Evolutionary conservation across 2,888 invertebrate species (phyloP).

Genomic region (Petrophora chlorosata): DNA sequence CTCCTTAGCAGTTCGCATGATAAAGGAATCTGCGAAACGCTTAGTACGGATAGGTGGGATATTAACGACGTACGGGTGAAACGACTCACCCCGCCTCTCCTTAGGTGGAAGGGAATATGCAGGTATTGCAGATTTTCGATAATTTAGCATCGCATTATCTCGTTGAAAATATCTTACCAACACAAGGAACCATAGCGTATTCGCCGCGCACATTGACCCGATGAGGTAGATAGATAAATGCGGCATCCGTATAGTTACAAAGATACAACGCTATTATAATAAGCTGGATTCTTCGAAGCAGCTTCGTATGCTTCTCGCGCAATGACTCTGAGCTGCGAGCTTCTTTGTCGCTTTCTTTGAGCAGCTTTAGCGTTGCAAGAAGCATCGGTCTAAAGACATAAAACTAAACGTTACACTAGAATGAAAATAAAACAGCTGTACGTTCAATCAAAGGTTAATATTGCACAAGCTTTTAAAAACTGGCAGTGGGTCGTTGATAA

Average conservation of each 20-base stretch:
- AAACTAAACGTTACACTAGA: neutral
- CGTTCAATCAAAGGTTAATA: too few relatives aligned
- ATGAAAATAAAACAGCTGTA: too few relatives aligned
- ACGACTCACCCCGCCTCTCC: too few relatives aligned
- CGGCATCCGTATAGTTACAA: conserved; percentile 45
- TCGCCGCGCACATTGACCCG: conserved; percentile 49
- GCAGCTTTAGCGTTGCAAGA: conserved; percentile 8
- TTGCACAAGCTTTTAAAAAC: too few relatives aligned
- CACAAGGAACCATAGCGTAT: conserved; percentile 63
- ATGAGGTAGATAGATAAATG: conserved; percentile 56
- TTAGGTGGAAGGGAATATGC: too few relatives aligned
- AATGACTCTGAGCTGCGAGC: conserved; percentile 39
- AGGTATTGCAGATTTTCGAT: too few relatives aligned
- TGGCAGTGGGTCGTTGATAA: too few relatives aligned
- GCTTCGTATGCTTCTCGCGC: conserved; percentile 44
- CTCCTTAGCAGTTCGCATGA: too few relatives aligned
- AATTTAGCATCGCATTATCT: too few relatives aligned
- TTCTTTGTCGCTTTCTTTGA: conserved; percentile 47
- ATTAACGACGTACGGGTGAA: too few relatives aligned
- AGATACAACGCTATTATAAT: conserved; percentile 57
- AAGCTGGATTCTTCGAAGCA: conserved; percentile 52
- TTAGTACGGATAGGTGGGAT: too few relatives aligned
- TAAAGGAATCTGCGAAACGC: too few relatives aligned
- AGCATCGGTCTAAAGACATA: conserved; percentile 6
- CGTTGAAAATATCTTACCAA: conserved; percentile 56